A percentile compares a stretch with the other conserved stretches of the same genome.
Conservation (phyloP, 1,140 invertebrate genomes). For the Cydia splendana region DNA sequence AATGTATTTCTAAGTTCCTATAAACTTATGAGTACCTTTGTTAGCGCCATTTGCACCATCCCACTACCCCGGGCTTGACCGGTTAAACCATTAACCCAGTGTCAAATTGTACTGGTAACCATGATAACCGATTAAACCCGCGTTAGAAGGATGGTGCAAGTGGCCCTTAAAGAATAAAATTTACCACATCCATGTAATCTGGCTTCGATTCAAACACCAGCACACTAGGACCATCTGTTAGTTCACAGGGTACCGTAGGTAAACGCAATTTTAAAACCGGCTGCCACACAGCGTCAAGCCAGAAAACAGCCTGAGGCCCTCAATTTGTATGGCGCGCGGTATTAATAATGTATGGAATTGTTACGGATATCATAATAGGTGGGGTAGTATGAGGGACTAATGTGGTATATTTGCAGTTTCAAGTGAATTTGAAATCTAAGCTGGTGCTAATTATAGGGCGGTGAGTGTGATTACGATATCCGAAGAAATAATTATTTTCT, state of each 20-base stretch:
- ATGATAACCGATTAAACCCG: no score
- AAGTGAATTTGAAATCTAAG: neutral
- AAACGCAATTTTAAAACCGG: slow-evolving; percentile 57
- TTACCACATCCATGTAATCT: slow-evolving; percentile 35
- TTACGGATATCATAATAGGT: slow-evolving; percentile 35
- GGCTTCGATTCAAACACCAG: slow-evolving; percentile 38
- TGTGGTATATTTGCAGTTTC: slow-evolving; percentile 5
- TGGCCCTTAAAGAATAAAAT: no score
- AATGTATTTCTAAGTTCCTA: no score
- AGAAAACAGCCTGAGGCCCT: slow-evolving; percentile 56
- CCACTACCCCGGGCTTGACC: no score
- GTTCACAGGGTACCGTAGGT: slow-evolving; percentile 60
- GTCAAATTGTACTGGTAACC: no score
- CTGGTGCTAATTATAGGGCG: slow-evolving; percentile 4
- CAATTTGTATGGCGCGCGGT: slow-evolving; percentile 62
- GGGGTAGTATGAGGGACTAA: slow-evolving; percentile 3
- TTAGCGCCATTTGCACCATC: no score
- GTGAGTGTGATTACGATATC: neutral
- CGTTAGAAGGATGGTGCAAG: no score
- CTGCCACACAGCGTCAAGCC: slow-evolving; percentile 46
- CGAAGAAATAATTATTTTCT: neutral
- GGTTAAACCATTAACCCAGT: no score
- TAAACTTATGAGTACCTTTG: no score
- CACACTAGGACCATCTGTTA: slow-evolving; percentile 61
- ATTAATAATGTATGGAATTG: slow-evolving; percentile 68